Percentiles rank a stretch among this genome's conserved stretches.
phyloP scores from a whole-genome alignment of 2,888 invertebrate species.

The Ormia ochracea region DNA sequence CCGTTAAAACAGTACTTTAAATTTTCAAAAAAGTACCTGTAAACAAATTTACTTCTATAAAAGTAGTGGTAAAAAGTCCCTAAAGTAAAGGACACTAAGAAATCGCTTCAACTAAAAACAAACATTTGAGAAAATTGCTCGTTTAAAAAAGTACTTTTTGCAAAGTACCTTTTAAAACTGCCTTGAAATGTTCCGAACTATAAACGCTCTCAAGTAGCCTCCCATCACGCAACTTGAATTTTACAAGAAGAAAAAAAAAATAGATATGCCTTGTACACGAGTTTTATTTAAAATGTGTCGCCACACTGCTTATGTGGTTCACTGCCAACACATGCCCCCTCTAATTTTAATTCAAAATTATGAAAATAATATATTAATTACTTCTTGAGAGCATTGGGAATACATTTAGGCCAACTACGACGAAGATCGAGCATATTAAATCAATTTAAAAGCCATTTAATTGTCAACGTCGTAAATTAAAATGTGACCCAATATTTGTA shows the following conservation, averaged over 20 bases:
- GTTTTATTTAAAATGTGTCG: too few relatives aligned
- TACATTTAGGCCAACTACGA: neutral
- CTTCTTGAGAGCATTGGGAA: neutral
- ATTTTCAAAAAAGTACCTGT: neutral
- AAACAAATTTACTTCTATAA: too few relatives aligned
- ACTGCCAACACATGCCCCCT: neutral
- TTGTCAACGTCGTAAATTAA: constrained; percentile 34
- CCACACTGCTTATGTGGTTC: too few relatives aligned
- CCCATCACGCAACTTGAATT: too few relatives aligned
- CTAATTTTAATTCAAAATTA: neutral
- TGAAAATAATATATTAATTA: neutral
- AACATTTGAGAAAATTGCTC: neutral
- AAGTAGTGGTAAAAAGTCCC: too few relatives aligned
- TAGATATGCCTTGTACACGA: too few relatives aligned
- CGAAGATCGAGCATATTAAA: neutral
- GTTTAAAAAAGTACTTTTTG: neutral
- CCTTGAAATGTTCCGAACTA: too few relatives aligned
- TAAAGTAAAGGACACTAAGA: too few relatives aligned
- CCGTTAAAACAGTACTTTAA: neutral
- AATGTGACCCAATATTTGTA: constrained; percentile 23
- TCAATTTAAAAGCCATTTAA: constrained; percentile 3
- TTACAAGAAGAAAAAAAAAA: too few relatives aligned
- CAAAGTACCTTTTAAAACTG: neutral
- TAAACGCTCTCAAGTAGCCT: too few relatives aligned
- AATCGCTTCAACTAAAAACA: neutral